phyloP scores from a whole-genome alignment of 2,888 invertebrate species.

The Craniophora ligustri region DNA sequence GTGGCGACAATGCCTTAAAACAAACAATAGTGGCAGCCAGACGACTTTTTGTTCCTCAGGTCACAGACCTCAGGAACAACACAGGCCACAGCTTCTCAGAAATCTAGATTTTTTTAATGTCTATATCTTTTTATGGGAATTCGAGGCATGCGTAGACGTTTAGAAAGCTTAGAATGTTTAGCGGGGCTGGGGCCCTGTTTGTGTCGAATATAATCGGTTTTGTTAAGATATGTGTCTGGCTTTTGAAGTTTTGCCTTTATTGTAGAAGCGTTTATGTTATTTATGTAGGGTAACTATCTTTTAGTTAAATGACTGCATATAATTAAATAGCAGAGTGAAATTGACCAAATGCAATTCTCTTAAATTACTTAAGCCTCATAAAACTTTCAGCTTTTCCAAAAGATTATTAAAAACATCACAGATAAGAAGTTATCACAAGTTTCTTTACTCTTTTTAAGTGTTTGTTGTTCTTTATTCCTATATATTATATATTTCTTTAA shows the following conservation, averaged over 20 bases:
- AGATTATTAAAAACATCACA: too few relatives aligned
- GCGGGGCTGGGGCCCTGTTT: conserved; percentile 1
- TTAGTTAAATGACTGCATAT: neutral
- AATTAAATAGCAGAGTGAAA: too few relatives aligned
- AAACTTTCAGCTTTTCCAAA: too few relatives aligned
- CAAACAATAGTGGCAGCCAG: conserved; percentile 28
- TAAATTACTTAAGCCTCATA: too few relatives aligned
- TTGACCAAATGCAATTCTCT: too few relatives aligned
- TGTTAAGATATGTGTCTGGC: conserved; percentile 24
- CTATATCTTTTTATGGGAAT: conserved; percentile 30
- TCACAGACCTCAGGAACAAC: conserved; percentile 41
- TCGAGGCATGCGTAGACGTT: conserved; percentile 25
- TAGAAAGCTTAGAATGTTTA: conserved; percentile 39
- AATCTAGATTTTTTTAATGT: conserved; percentile 50
- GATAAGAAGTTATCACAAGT: too few relatives aligned
- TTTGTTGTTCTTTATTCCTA: too few relatives aligned
- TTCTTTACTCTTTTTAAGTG: too few relatives aligned
- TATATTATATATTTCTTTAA: too few relatives aligned
- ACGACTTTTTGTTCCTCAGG: conserved; percentile 43
- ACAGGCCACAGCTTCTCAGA: conserved; percentile 36
- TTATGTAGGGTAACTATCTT: neutral
- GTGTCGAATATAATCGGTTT: conserved; percentile 4
- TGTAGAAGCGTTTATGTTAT: neutral
- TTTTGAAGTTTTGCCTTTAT: conserved; percentile 2
- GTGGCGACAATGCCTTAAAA: conserved; percentile 25